Evolutionary conservation across 2,797 vertebrate species (phyloP).

Genomic region (Telmatherina bonti): DNA sequence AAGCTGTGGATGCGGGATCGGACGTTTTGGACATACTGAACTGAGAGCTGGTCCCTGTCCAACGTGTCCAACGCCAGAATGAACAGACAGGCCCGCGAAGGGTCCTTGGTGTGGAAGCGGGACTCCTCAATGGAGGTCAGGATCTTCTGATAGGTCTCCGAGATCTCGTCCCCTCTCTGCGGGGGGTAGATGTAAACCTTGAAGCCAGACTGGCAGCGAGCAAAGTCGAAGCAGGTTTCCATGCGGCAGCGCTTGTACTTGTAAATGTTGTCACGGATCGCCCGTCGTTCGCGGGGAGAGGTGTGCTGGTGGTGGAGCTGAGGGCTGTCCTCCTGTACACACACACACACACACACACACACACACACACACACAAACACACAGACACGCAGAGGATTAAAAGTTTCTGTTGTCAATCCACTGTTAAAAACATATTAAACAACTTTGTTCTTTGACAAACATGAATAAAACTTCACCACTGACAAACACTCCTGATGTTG

Average conservation of each 20-base stretch:
- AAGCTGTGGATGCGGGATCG: slow-evolving; percentile 81
- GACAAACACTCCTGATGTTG: background rate
- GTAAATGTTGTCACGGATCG: slow-evolving; percentile 84
- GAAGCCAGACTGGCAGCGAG: slow-evolving; percentile 82
- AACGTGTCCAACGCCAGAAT: slow-evolving; percentile 85
- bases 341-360: slow-evolving; percentile 6
- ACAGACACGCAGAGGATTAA: too few species aligned
- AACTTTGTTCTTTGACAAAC: fast-evolving
- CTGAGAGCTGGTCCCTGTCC: slow-evolving; percentile 86
- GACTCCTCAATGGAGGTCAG: slow-evolving; percentile 83
- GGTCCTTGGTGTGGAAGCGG: slow-evolving; percentile 83
- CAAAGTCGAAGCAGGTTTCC: slow-evolving; percentile 87
- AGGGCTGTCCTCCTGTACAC: slow-evolving; percentile 77
- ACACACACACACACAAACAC: too few species aligned
- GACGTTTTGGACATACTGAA: slow-evolving; percentile 82
- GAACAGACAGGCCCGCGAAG: slow-evolving; percentile 81
- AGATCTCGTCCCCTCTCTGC: slow-evolving; percentile 80
- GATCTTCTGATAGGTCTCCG: slow-evolving; percentile 86
- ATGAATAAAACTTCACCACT: background rate
- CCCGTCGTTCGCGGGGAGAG: slow-evolving; percentile 80
- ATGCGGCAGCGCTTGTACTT: slow-evolving; percentile 86
- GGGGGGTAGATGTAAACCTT: slow-evolving; percentile 84
- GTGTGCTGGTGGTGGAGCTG: slow-evolving; percentile 83
- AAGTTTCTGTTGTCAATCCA: background rate
- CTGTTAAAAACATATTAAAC: background rate